These are phyloP conservation scores for Gymnogyps californianus DNA, from an alignment of 2,113 vertebrate species.

Conservation along the genomic window DNA sequence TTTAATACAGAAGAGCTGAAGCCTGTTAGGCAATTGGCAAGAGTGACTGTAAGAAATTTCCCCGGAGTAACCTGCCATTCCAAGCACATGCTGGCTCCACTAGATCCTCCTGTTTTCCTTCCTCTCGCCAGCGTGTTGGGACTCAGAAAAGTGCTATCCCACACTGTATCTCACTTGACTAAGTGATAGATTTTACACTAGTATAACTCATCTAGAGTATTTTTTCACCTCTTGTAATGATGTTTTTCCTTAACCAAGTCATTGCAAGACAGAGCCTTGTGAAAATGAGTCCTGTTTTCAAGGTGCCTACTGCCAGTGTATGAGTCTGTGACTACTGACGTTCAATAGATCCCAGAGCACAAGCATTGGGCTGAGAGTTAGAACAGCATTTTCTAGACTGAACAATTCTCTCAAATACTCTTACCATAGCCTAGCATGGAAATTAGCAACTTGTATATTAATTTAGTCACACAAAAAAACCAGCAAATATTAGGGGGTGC, in stretches of 20 bases:
- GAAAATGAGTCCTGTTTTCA: background rate
- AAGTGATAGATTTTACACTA: background rate
- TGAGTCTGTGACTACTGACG: background rate
- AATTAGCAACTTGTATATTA: background rate
- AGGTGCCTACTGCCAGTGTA: background rate
- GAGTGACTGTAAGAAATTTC: background rate
- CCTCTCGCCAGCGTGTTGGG: fast-evolving
- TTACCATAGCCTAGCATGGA: background rate
- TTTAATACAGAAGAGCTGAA: background rate
- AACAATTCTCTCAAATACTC: background rate
- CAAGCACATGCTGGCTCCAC: background rate
- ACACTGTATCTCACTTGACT: background rate
- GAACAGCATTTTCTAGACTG: background rate
- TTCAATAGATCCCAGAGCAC: background rate
- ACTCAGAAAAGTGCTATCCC: background rate
- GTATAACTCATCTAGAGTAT: background rate
- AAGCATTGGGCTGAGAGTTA: background rate
- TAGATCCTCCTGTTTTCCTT: background rate
- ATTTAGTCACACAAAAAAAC: background rate
- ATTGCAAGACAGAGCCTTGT: background rate
- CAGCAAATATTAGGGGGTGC: background rate
- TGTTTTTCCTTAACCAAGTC: background rate
- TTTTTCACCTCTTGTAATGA: background rate
- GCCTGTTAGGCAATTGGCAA: background rate
- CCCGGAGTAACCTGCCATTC: background rate